phyloP scores from a whole-genome alignment of 2,797 vertebrate genomes.

The Urophycis tenuis region DNA sequence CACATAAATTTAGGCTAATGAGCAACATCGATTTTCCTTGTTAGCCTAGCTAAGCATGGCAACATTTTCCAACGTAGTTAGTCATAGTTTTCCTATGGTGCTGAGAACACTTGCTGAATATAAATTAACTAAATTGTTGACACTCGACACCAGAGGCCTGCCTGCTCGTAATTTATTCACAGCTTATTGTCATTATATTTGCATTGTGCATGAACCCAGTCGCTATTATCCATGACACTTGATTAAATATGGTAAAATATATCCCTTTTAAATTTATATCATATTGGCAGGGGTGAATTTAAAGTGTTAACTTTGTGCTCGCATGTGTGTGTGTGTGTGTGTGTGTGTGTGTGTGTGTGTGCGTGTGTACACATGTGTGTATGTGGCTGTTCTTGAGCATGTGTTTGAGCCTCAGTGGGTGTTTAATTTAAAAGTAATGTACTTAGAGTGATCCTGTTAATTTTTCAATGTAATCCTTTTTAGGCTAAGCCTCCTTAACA shows the following conservation, averaged over 20 bases:
- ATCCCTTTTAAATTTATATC: background rate
- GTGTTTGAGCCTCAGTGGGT: constrained; percentile 33
- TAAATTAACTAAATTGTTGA: background rate
- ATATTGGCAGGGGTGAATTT: background rate
- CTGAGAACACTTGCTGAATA: background rate
- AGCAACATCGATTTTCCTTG: background rate
- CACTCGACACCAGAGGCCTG: background rate
- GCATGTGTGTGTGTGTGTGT: constrained; percentile 7
- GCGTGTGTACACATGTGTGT: constrained; percentile 19
- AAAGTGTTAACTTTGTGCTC: background rate
- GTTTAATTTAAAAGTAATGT: constrained; percentile 50
- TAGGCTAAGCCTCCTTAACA: constrained; percentile 45
- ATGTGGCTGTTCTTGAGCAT: background rate
- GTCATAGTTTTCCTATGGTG: background rate
- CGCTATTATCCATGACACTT: background rate
- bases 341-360: constrained; percentile 14
- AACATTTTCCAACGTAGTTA: background rate
- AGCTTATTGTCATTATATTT: background rate
- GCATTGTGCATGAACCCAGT: background rate
- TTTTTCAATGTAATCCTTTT: constrained; percentile 57
- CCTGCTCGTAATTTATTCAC: background rate
- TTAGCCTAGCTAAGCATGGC: background rate
- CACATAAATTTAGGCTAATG: background rate
- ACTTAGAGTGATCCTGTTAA: constrained; percentile 61
- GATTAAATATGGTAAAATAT: background rate